These are phyloP conservation scores for Sesia apiformis DNA, from an alignment of 2,888 invertebrate genomes.

Conservation along the genomic window DNA sequence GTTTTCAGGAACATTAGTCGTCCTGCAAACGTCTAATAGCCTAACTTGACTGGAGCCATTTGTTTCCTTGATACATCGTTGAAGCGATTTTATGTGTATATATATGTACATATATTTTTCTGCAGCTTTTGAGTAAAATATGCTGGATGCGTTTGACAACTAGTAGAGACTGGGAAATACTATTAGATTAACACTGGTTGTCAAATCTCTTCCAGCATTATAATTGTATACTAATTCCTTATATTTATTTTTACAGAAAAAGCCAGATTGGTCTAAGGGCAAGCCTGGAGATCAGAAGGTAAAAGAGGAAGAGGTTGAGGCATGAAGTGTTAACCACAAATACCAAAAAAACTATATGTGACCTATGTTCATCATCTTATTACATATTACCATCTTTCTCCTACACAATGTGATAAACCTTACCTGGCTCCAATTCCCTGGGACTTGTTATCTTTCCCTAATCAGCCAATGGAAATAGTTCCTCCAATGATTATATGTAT, in stretches of 20 bases:
- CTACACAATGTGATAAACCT: conserved; percentile 40
- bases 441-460: conserved; percentile 12
- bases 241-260: conserved; percentile 81
- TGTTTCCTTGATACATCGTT: no score
- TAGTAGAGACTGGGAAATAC: no score
- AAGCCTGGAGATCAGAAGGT: conserved; percentile 92
- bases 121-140: no score
- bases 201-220: not conserved
- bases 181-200: no score
- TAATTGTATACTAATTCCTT: conserved; percentile 13
- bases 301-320: conserved; percentile 87
- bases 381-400: conserved; percentile 29
- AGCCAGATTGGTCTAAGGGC: conserved; percentile 95
- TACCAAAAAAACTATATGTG: conserved; percentile 45
- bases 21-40: no score
- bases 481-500: conserved; percentile 38
- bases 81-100: no score
- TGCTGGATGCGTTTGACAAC: no score
- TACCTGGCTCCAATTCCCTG: conserved; percentile 10
- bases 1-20: no score
- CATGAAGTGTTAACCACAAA: conserved; percentile 75
- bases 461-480: conserved; percentile 22
- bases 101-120: no score
- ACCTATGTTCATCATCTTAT: conserved; percentile 52
- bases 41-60: no score